A percentile compares a stretch with the other conserved stretches of the same genome.
phyloP scores from a whole-genome alignment of 1,140 invertebrate genomes.

The Plectus sambesii region DNA sequence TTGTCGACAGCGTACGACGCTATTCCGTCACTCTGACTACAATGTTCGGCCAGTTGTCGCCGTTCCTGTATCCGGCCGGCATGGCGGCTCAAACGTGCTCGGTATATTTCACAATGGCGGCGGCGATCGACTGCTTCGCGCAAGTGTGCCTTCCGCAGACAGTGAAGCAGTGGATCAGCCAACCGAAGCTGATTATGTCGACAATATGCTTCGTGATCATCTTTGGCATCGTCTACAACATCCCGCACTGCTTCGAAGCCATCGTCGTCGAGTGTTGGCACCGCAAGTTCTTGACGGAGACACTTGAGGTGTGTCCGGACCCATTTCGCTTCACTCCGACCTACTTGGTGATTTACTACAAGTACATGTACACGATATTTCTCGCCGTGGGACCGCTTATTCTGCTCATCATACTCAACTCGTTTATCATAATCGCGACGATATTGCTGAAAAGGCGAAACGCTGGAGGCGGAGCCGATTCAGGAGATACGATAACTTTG shows the following conservation, averaged over 20 bases:
- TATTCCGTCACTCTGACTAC: slow-evolving; percentile 36
- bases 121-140: slow-evolving; percentile 42
- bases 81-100: slow-evolving; percentile 45
- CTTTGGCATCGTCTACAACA: slow-evolving; percentile 39
- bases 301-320: slow-evolving; percentile 41
- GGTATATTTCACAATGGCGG: slow-evolving; percentile 42
- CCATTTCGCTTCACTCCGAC: slow-evolving; percentile 33
- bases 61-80: slow-evolving; percentile 39
- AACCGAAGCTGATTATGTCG: slow-evolving; percentile 18
- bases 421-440: slow-evolving; percentile 34
- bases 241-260: slow-evolving; percentile 42
- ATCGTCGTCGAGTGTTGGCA: slow-evolving; percentile 43
- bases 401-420: slow-evolving; percentile 35
- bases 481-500: slow-evolving; percentile 38
- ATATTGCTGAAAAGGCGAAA: slow-evolving; percentile 26
- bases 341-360: slow-evolving; percentile 39
- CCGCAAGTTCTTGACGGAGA: slow-evolving; percentile 27
- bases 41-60: slow-evolving; percentile 32
- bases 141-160: slow-evolving; percentile 34
- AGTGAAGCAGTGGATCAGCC: slow-evolving; percentile 16
- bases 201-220: slow-evolving; percentile 24
- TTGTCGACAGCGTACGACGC: slow-evolving; percentile 33
- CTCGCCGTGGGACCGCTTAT: slow-evolving; percentile 38
- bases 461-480: slow-evolving; percentile 14
- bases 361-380: slow-evolving; percentile 43